Base-by-base conservation (phyloP, 2,113 vertebrate genomes). In the Lophura nycthemera region DNA sequence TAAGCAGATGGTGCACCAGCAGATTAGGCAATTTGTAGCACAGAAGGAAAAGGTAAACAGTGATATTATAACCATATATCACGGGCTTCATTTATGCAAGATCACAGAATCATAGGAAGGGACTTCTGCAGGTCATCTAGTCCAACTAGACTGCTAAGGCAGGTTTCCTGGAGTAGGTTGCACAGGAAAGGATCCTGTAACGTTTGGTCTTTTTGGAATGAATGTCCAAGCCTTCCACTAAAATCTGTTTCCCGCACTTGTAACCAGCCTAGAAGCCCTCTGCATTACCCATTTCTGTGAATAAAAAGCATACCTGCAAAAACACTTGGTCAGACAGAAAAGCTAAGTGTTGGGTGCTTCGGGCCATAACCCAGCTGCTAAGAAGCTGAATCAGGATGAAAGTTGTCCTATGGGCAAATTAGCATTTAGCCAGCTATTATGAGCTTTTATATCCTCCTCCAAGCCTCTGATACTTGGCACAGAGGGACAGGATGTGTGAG, bases 401-500 rank as follows among this genome's bases (percentile, higher is more conserved):
- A 93, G 80, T 73, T 83, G 72, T 81, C 84, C 87, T 64, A 42
- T 89, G 78, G 92, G 74, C 67, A 80, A 47, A 65, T n/a, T 52
- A 71, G 45, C 48, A 11, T 67, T 20, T 66, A 75, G 54, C 59
- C 87, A 32, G 84, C 83, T 89, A 22, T 64, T 67, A 81, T 3
- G 61, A 88, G 72, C 64, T 91, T 88, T 90, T 83, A 34, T 74
- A 40, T 59, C 84, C 93, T 95, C 75, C 89, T 91, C 72, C 61
- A 48, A 91, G 88, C 85, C 87, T 89, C 78, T 80, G 91, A 79
- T 88, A 85, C 52, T 88, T 90, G 88, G 79, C 88, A 77, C 75
- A 2, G 9, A 91, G 82, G 87, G 80, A 85, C 91, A 76, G 92
- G 94, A 96, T 95, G 60, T 89, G 94, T 91, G 82, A 32, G 4